Conservation (phyloP, 2,888 invertebrate genomes). For the Amiota mariae region DNA sequence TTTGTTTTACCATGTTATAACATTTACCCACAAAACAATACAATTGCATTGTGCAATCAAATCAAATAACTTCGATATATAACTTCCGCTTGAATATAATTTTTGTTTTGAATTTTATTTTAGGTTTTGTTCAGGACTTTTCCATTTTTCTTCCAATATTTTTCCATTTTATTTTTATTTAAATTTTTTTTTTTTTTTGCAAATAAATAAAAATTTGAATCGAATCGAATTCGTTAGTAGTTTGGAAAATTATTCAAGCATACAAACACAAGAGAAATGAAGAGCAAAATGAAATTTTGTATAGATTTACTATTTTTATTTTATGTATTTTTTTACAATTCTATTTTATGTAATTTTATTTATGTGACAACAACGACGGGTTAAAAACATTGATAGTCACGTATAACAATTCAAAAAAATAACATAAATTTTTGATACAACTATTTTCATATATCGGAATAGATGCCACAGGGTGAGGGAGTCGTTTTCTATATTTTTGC, state of each 20-base stretch:
- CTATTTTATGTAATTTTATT: constrained; percentile 7
- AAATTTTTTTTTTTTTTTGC: background rate
- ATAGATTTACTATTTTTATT: no score
- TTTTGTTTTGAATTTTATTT: background rate
- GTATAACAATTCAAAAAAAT: constrained; percentile 4
- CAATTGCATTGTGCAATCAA: constrained; percentile 61
- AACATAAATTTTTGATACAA: no score
- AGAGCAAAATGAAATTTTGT: no score
- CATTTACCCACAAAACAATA: constrained; percentile 30
- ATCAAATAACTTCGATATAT: constrained; percentile 62
- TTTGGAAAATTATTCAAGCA: constrained; percentile 61
- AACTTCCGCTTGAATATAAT: constrained; percentile 59
- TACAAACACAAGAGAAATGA: constrained; percentile 21
- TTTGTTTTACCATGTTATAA: no score
- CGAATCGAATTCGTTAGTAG: constrained; percentile 37
- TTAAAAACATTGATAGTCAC: background rate
- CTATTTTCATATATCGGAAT: no score
- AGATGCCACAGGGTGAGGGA: no score
- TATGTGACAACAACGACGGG: background rate
- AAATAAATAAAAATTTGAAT: constrained; percentile 60
- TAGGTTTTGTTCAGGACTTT: background rate
- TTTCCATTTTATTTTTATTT: no score
- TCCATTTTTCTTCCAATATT: background rate
- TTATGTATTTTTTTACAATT: no score
- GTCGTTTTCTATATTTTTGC: no score